These are phyloP conservation scores for Tonatia bakeri DNA, from an alignment of 2,113 vertebrate species.

Conservation along the genomic window DNA sequence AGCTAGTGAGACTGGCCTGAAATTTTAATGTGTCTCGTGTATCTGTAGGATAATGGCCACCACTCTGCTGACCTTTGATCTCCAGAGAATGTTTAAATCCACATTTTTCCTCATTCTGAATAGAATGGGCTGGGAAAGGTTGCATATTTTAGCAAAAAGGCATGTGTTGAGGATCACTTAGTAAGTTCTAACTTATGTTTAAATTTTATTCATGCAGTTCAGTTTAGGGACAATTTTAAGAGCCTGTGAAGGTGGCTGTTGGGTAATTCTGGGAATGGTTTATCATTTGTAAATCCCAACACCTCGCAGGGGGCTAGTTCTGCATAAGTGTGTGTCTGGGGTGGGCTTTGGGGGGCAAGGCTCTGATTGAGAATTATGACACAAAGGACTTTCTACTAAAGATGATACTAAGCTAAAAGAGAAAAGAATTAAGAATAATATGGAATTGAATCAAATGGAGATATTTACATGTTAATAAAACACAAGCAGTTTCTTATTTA, in stretches of 20 bases:
- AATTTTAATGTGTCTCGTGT: not conserved
- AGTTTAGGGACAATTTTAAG: not conserved
- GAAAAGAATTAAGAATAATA: not conserved
- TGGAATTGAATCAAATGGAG: not conserved
- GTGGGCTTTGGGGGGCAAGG: not conserved
- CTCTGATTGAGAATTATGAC: not conserved
- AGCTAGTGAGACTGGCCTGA: not conserved
- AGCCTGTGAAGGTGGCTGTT: not conserved
- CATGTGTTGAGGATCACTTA: not conserved
- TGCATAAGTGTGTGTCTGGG: fast-evolving
- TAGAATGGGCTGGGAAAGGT: not conserved
- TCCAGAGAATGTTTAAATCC: not conserved
- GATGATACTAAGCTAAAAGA: not conserved
- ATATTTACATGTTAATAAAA: not conserved
- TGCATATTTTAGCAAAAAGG: not conserved
- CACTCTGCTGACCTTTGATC: not conserved
- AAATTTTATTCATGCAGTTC: not conserved
- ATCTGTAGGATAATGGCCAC: not conserved
- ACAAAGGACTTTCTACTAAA: not conserved
- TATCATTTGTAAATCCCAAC: not conserved
- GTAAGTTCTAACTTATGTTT: not conserved
- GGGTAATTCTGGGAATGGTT: not conserved
- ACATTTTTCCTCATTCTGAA: not conserved
- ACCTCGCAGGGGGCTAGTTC: not conserved
- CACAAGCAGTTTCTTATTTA: not conserved